These are phyloP conservation scores for Zaprionus bogoriensis DNA, from an alignment of 2,888 invertebrate genomes.

Conservation along the genomic window DNA sequence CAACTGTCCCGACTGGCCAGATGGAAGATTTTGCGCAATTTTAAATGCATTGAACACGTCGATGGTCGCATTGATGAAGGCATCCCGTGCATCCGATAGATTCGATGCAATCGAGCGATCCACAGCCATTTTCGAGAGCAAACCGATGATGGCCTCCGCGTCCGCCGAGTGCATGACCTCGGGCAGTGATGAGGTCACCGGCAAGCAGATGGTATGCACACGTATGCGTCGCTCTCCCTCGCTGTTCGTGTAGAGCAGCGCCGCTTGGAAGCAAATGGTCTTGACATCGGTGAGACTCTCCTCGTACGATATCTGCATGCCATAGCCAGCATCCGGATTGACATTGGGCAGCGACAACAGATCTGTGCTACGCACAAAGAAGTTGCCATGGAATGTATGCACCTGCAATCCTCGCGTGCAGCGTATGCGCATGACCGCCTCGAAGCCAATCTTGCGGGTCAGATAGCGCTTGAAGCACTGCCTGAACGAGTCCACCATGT, in stretches of 20 bases:
- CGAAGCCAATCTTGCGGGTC: slow-evolving; percentile 98
- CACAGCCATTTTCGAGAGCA: slow-evolving; percentile 98
- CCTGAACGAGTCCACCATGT: slow-evolving; percentile 89
- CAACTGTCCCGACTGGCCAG: slow-evolving; percentile 85
- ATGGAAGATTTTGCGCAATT: slow-evolving; percentile 86
- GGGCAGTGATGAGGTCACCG: slow-evolving; percentile 91
- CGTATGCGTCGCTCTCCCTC: slow-evolving; percentile 98
- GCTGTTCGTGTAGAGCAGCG: slow-evolving; percentile 97
- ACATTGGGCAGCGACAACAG: slow-evolving; percentile 97
- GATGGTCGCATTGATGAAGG: slow-evolving; percentile 96
- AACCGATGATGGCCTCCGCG: slow-evolving; percentile 94
- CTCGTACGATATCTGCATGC: slow-evolving; percentile 96
- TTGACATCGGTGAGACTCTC: slow-evolving; percentile 93
- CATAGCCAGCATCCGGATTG: slow-evolving; percentile 98
- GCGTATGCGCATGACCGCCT: slow-evolving; percentile 98
- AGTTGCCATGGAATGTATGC: slow-evolving; percentile 99
- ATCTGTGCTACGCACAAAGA: slow-evolving; percentile 99
- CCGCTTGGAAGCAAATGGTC: slow-evolving; percentile 98
- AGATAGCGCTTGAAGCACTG: slow-evolving; percentile 93
- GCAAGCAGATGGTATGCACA: slow-evolving; percentile 98
- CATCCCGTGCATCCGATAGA: slow-evolving; percentile 96
- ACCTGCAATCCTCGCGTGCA: slow-evolving; percentile 96
- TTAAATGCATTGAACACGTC: slow-evolving; percentile 93
- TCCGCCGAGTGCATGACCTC: slow-evolving; percentile 96
- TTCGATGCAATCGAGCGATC: slow-evolving; percentile 94